phyloP scores from a whole-genome alignment of 2,888 invertebrate genomes.

The Steromphala cineraria region DNA sequence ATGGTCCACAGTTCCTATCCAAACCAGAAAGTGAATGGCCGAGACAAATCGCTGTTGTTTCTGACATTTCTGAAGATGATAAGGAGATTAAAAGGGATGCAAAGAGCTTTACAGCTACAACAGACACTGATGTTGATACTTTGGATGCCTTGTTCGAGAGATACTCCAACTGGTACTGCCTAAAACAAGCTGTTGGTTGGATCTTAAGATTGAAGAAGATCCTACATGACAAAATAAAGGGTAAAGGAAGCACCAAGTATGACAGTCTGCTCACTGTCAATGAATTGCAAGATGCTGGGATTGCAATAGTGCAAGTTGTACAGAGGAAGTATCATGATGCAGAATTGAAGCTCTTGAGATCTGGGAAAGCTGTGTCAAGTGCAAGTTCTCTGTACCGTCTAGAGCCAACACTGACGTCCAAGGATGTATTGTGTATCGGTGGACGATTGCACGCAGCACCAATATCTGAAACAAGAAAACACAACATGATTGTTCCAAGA shows the following conservation, averaged over 20 bases:
- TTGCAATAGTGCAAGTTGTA: not conserved
- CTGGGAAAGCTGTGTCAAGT: not conserved
- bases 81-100: not conserved
- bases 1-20: conserved; percentile 35
- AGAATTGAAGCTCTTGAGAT: not conserved
- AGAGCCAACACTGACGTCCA: conserved; percentile 24
- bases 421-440: no score
- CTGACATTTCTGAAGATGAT: conserved; percentile 4
- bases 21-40: not conserved
- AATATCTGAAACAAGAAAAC: no score
- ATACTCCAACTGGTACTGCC: not conserved
- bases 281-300: not conserved
- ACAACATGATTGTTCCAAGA: no score
- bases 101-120: not conserved
- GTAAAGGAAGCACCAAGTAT: not conserved
- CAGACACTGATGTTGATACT: not conserved
- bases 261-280: not conserved
- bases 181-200: not conserved
- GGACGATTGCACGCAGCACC: no score
- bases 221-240: not conserved
- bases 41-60: not conserved
- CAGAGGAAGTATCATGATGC: not conserved
- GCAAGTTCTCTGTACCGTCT: conserved; percentile 5
- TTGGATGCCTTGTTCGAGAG: not conserved
- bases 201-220: not conserved